phyloP scores from a whole-genome alignment of 2,113 vertebrate species.

The Callionymus lyra region DNA sequence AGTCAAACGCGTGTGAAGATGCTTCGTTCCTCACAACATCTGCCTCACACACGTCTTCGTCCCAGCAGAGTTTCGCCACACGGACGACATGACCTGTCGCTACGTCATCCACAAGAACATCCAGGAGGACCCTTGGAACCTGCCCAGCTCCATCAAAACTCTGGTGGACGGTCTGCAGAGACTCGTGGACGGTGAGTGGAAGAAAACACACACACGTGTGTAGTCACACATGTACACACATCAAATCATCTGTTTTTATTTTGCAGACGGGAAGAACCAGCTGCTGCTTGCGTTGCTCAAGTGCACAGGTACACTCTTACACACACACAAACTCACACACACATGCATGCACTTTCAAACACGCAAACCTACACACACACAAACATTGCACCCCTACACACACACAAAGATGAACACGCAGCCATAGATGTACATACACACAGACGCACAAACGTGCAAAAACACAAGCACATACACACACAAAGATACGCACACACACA shows the following conservation, averaged over 20 bases:
- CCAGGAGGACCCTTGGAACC: slow-evolving; percentile 97
- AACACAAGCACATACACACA: too few relatives aligned
- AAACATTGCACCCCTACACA: too few relatives aligned
- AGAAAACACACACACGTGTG: neutral
- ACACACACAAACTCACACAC: too few relatives aligned
- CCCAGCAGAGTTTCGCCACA: slow-evolving; percentile 84
- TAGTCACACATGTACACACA: neutral
- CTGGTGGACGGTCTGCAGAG: slow-evolving; percentile 89
- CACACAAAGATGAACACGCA: too few relatives aligned
- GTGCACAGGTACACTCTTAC: slow-evolving; percentile 79
- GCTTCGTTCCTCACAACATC: neutral
- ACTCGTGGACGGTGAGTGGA: slow-evolving; percentile 83
- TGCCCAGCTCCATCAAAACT: slow-evolving; percentile 84
- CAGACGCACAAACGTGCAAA: too few relatives aligned
- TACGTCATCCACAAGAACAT: slow-evolving; percentile 87
- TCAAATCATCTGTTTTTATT: slow-evolving; percentile 20
- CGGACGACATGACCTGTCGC: slow-evolving; percentile 84
- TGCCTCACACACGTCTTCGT: slow-evolving; percentile 13
- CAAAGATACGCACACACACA: too few relatives aligned
- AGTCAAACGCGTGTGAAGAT: too few relatives aligned
- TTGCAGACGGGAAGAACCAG: slow-evolving; percentile 92
- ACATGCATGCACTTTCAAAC: too few relatives aligned
- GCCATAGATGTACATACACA: too few relatives aligned
- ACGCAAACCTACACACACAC: too few relatives aligned
- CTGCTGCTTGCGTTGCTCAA: slow-evolving; percentile 91